Conservation (phyloP, 1,140 invertebrate species). For the Eupristina koningsbergeri region DNA sequence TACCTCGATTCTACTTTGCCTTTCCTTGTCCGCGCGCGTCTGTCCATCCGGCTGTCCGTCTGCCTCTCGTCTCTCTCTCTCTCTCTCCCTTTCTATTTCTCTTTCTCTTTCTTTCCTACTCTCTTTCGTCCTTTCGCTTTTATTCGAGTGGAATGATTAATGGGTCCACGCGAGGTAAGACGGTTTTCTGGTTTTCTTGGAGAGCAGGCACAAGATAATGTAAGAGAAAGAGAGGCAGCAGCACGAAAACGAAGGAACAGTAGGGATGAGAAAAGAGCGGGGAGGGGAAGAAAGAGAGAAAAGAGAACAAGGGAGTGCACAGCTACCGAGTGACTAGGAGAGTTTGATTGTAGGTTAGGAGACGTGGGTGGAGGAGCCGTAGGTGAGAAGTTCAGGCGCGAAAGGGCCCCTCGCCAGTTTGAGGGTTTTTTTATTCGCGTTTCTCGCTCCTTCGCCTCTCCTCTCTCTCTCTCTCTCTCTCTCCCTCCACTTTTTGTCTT, state of each 20-base stretch:
- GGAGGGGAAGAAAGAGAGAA: conserved; percentile 11
- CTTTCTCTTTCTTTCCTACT: conserved; percentile 18
- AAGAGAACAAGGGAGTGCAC: background rate
- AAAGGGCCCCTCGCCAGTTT: conserved; percentile 35
- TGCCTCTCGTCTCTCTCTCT: conserved; percentile 49
- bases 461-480: background rate
- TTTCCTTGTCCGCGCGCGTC: conserved; percentile 42
- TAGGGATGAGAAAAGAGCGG: conserved; percentile 33
- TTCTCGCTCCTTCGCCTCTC: background rate
- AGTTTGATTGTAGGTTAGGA: conserved; percentile 58
- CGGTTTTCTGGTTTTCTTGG: conserved; percentile 57
- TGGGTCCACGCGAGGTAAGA: conserved; percentile 50
- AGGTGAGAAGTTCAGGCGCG: conserved; percentile 57
- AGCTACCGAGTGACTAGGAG: conserved; percentile 49
- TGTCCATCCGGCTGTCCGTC: conserved; percentile 51
- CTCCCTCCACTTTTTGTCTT: background rate
- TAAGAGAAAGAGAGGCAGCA: conserved; percentile 33
- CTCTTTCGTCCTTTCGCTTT: conserved; percentile 50
- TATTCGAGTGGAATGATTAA: conserved; percentile 59
- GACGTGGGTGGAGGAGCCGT: conserved; percentile 56
- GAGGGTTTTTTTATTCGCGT: background rate
- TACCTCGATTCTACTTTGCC: conserved; percentile 23
- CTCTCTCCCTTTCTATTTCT: conserved; percentile 25
- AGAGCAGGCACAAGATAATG: conserved; percentile 39
- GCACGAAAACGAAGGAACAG: conserved; percentile 14